Conservation (phyloP, 2,113 vertebrate genomes). For the Bucco capensis region DNA sequence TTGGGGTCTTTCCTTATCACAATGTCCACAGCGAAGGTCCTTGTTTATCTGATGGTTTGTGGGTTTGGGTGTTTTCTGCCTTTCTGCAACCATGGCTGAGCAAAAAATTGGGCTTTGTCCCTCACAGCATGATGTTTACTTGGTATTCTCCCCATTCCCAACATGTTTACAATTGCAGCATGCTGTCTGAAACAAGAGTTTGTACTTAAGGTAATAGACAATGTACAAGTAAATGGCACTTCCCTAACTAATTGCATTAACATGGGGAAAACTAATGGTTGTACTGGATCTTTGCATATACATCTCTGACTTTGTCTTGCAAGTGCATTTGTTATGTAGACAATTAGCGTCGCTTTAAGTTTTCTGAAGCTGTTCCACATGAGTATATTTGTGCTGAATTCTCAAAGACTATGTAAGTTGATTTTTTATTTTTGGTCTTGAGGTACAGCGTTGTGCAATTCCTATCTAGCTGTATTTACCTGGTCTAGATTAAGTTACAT, state of each 20-base stretch:
- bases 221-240: rapidly evolving
- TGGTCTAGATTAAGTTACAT: not conserved
- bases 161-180: rapidly evolving
- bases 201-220: not conserved
- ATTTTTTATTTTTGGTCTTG: not conserved
- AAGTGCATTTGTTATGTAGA: not conserved
- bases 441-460: not conserved
- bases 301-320: not conserved
- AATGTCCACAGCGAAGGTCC: too few relatives aligned
- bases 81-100: too few relatives aligned
- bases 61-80: too few relatives aligned
- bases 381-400: not conserved
- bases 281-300: not conserved
- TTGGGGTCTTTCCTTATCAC: too few relatives aligned
- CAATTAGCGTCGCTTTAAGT: not conserved
- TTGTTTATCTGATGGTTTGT: too few relatives aligned
- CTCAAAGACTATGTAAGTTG: not conserved
- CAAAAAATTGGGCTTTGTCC: too few relatives aligned
- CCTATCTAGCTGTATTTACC: not conserved
- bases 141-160: not conserved
- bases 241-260: not conserved
- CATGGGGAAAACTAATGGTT: not conserved
- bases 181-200: not conserved
- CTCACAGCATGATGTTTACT: rapidly evolving
- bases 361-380: not conserved